Evolutionary conservation across 2,797 vertebrate species (phyloP), one percentile per base, ranked within the genome.

Genomic region (Cephalopachus bancanus): DNA sequence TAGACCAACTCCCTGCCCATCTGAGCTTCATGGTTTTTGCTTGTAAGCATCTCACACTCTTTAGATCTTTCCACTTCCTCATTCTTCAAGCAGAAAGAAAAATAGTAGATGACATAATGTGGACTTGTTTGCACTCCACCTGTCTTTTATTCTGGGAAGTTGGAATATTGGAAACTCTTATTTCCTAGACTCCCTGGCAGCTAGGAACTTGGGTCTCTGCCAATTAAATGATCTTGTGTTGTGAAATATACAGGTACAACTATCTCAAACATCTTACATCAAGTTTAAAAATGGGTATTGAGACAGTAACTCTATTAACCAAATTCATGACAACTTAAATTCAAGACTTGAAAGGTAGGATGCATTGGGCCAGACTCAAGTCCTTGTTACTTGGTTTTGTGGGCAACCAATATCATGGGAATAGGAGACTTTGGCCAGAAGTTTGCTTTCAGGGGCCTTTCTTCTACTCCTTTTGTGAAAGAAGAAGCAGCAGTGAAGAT

Each of bases 341-440:
- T 59, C 57, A 71, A 44, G 57, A 75, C 24, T 98, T 72, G 28
- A 84, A 76, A 83, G 49, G 53, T 8, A 69, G 7, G 37, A 12
- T 5, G 2, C 0, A 7, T n/a, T 37, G 60, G 44, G 11, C 33
- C 1, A 1, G n/a, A 65, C 22, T 17, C 12, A 33, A 3, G 4
- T n/a, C 20, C 44, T 59, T n/a, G 26, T 22, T 44, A 49, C 7
- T 22, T 17, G 33, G 7, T 59, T 44, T 49, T 28, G 7, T 3
- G 19, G 26, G 28, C 3, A n/a, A n/a, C 20, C 19, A 57, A 78
- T 11, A 9, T 14, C 62, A 7, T 3, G 10, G 14, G 11, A 30
- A 7, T 12, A 7, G 57, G 28, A 71, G 24, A 30, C 14, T 79
- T 26, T 57, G 2, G 33, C 9, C 30, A 16, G 1, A 19, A n/a